Evolutionary conservation across 2,113 vertebrate genomes (phyloP), one percentile per base, ranked within the genome.

Genomic region (Monopterus albus): DNA sequence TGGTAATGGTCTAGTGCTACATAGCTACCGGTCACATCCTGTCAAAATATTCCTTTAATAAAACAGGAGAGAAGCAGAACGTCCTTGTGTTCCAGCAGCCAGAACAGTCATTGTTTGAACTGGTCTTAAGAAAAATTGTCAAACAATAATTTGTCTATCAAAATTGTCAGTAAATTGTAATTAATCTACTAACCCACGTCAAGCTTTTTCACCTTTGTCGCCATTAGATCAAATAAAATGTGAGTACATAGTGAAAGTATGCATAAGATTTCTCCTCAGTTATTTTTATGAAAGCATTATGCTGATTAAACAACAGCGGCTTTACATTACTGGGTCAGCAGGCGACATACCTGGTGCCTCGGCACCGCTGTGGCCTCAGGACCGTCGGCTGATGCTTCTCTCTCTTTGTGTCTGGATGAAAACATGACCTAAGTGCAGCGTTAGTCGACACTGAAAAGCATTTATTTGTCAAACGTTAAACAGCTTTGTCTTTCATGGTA

Each of bases 1-100:
- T 39, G 36, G 11, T 64, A 13, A 55, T 50, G 72, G 46, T 58
- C 14, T 26, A 33, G 36, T 81, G 51, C 74, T 72, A 66, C 78
- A 73, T 66, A 62, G 75, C 6, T n/a, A n/a, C n/a, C n/a, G n/a
- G n/a, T n/a, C n/a, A n/a, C n/a, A n/a, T n/a, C n/a, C n/a, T n/a
- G n/a, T n/a, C n/a, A n/a, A n/a, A n/a, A n/a, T n/a, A n/a, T n/a
- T n/a, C n/a, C n/a, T n/a, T n/a, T n/a, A n/a, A n/a, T n/a, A n/a
- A n/a, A n/a, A n/a, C n/a, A n/a, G n/a, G n/a, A n/a, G n/a, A n/a
- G n/a, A n/a, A n/a, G n/a, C n/a, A n/a, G n/a, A n/a, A n/a, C n/a
- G n/a, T n/a, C n/a, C n/a, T n/a, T n/a, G n/a, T n/a, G n/a, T n/a
- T n/a, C n/a, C n/a, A n/a, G n/a, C n/a, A n/a, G n/a, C n/a, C n/a